Evolutionary conservation across 2,797 vertebrate genomes (phyloP).

Genomic region (Pipistrellus pygmaeus): DNA sequence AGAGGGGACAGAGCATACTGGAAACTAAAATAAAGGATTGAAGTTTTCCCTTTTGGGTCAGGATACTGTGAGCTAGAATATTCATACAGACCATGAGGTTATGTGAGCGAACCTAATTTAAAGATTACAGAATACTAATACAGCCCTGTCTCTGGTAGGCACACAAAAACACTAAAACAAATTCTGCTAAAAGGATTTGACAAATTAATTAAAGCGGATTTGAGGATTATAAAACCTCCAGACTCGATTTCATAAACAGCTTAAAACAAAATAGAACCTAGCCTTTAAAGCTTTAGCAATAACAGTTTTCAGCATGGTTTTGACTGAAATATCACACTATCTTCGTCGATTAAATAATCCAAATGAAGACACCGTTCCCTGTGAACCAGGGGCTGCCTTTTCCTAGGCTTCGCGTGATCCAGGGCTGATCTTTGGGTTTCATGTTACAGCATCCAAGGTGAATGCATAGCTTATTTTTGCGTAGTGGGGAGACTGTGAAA

Average conservation of each 20-base stretch:
- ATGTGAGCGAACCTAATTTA: slow-evolving; percentile 50
- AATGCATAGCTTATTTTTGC: background rate
- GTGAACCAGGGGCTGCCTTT: background rate
- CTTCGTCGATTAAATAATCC: slow-evolving; percentile 62
- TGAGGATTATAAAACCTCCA: slow-evolving; percentile 62
- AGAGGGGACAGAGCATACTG: background rate
- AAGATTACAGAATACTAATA: slow-evolving; percentile 74
- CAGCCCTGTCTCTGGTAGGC: slow-evolving; percentile 11
- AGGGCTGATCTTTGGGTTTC: background rate
- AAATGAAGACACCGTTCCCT: background rate
- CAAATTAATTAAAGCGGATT: slow-evolving; percentile 71
- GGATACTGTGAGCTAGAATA: slow-evolving; percentile 56
- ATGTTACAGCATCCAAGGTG: background rate
- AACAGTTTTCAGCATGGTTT: slow-evolving; percentile 69
- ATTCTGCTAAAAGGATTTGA: slow-evolving; percentile 69
- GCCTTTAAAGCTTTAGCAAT: slow-evolving; percentile 51
- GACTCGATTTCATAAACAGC: slow-evolving; percentile 69
- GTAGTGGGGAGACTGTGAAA: background rate
- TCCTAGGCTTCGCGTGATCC: background rate
- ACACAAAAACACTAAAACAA: slow-evolving; percentile 63
- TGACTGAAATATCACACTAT: slow-evolving; percentile 50
- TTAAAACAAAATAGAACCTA: slow-evolving; percentile 65
- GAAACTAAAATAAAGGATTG: slow-evolving; percentile 55
- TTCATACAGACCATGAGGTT: slow-evolving; percentile 12
- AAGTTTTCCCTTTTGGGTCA: background rate